Conservation (phyloP, 2,113 vertebrate species). For the Hydrolagus affinis region DNA sequence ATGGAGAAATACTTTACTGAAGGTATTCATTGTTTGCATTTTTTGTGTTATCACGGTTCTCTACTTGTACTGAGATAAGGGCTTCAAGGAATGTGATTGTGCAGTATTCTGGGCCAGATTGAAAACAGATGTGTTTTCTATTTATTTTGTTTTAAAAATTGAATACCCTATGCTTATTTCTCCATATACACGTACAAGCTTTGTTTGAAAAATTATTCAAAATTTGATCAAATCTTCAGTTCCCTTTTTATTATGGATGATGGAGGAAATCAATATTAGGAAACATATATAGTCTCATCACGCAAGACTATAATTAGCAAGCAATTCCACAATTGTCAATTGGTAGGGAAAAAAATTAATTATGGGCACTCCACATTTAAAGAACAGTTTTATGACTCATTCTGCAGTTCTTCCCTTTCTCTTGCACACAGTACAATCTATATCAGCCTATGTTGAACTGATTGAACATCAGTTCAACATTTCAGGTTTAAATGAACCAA, state of each 20-base stretch:
- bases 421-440: not conserved
- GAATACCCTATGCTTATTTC: not conserved
- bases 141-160: not conserved
- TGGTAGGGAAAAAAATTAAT: not conserved
- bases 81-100: conserved; percentile 17
- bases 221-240: not conserved
- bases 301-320: not conserved
- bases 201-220: not conserved
- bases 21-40: conserved; percentile 17
- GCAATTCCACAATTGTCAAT: not conserved
- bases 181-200: not conserved
- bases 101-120: not conserved
- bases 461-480: no score
- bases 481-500: not conserved
- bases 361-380: not conserved
- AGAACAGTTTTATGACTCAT: not conserved
- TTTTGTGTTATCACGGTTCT: conserved; percentile 5
- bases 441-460: not conserved
- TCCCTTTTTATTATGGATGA: not conserved
- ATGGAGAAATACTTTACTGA: not conserved
- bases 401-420: not conserved
- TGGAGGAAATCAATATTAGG: not conserved
- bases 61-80: not conserved
- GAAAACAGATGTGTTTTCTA: not conserved
- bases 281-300: not conserved